A percentile compares a stretch with the other conserved stretches of the same genome.
Evolutionary conservation across 2,888 invertebrate genomes (phyloP).

Genomic region (Patella caerulea): DNA sequence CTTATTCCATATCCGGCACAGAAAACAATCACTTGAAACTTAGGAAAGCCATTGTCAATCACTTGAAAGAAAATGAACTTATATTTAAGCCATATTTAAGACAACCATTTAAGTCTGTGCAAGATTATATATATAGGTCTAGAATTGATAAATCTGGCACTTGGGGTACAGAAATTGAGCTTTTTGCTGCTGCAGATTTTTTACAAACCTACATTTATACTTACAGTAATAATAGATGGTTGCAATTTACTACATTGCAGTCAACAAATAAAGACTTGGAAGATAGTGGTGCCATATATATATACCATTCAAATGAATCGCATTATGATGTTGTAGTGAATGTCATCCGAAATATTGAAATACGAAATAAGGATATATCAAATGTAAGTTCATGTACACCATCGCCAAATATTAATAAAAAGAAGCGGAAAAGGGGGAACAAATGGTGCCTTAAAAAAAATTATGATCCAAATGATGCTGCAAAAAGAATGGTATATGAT

Average conservation of each 20-base stretch:
- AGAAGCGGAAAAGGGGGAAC: background rate
- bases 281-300: background rate
- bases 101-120: background rate
- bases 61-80: background rate
- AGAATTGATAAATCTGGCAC: background rate
- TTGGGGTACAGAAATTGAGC: background rate
- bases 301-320: background rate
- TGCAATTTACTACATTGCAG: background rate
- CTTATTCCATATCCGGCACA: background rate
- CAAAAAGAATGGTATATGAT: background rate
- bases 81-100: background rate
- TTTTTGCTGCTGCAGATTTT: background rate
- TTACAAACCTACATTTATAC: background rate
- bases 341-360: background rate
- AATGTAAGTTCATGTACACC: background rate
- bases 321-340: conserved; percentile 2
- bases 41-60: background rate
- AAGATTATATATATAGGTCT: background rate
- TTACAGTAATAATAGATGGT: background rate
- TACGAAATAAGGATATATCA: background rate
- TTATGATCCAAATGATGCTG: background rate
- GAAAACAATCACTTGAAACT: background rate
- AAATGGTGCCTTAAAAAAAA: background rate
- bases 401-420: background rate
- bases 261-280: background rate